These are phyloP conservation scores for Microchrysa polita DNA, from an alignment of 2,888 invertebrate species.

Conservation along the genomic window DNA sequence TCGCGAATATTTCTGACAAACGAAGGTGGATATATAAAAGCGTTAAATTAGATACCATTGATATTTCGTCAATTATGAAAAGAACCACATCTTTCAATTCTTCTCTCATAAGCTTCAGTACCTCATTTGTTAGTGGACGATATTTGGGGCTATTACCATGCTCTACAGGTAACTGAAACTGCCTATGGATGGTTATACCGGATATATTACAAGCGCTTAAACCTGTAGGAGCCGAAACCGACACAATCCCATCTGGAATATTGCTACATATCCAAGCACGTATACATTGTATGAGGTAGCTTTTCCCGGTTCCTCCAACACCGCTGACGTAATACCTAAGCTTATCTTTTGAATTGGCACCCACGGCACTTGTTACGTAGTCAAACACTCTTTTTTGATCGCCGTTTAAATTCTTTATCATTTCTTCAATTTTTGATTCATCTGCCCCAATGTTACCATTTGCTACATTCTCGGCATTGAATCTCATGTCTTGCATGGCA, in stretches of 20 bases:
- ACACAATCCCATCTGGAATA: background rate
- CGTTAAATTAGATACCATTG: background rate
- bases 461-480: too few relatives aligned
- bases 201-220: background rate
- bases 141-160: background rate
- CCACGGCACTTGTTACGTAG: background rate
- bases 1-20: background rate
- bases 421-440: background rate
- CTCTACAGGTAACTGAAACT: slow-evolving; percentile 3
- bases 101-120: background rate
- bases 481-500: too few relatives aligned
- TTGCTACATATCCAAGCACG: background rate
- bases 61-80: background rate
- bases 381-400: background rate
- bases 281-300: background rate
- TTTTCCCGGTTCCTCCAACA: background rate
- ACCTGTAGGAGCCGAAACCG: background rate
- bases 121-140: background rate
- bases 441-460: background rate
- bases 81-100: background rate
- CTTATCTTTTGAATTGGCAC: background rate
- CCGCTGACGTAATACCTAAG: background rate
- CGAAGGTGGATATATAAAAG: background rate
- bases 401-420: background rate
- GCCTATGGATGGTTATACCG: background rate